A percentile compares a stretch with the other conserved stretches of the same genome.
phyloP scores from a whole-genome alignment of 2,797 vertebrate genomes.

The Chelon labrosus region DNA sequence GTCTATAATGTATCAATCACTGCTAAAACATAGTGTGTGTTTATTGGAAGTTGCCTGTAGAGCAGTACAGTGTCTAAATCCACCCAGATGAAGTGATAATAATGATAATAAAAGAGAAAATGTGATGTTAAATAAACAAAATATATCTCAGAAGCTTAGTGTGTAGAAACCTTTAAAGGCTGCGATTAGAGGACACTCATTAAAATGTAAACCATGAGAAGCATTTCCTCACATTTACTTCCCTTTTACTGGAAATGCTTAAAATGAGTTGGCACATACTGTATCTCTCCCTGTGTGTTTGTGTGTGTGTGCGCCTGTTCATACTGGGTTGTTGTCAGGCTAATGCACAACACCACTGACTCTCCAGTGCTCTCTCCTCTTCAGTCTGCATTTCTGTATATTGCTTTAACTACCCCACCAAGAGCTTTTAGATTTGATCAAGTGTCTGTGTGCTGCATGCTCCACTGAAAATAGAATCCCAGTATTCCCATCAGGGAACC shows the following conservation, averaged over 20 bases:
- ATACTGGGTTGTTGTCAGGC: not conserved
- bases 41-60: not conserved
- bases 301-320: not conserved
- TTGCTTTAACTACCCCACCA: conserved; percentile 49
- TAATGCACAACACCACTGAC: conserved; percentile 7
- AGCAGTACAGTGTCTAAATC: not conserved
- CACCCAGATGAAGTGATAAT: not conserved
- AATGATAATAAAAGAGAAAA: not conserved
- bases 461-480: conserved; percentile 53
- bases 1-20: too few species aligned
- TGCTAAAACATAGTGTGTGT: not conserved
- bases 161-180: not conserved
- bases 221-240: not conserved
- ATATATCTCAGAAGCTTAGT: not conserved
- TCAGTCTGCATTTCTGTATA: conserved; percentile 32
- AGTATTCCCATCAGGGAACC: conserved; percentile 41
- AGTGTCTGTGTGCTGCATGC: conserved; percentile 37
- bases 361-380: conserved; percentile 25
- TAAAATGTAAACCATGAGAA: not conserved
- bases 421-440: conserved; percentile 56
- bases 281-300: not conserved
- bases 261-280: not conserved
- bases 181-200: not conserved
- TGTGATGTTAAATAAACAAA: not conserved
- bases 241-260: not conserved